phyloP scores from a whole-genome alignment of 2,888 invertebrate species.

The Homarus gammarus region DNA sequence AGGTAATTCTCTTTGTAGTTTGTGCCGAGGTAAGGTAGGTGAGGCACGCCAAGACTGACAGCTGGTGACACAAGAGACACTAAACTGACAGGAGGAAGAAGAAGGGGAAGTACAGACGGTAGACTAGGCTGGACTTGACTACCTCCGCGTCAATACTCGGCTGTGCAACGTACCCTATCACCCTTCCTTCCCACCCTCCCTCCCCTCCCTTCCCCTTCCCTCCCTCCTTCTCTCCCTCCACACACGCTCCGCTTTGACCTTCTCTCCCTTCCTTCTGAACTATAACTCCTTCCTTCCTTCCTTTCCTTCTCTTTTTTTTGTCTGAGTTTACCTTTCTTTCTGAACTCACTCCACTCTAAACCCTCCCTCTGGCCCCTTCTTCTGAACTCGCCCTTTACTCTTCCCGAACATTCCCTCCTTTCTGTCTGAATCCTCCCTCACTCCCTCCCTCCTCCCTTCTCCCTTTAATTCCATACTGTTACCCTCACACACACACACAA shows the following conservation, averaged over 20 bases:
- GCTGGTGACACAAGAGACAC: too few species aligned
- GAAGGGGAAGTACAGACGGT: too few species aligned
- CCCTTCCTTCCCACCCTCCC: slow-evolving; percentile 17
- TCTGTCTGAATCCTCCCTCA: not conserved
- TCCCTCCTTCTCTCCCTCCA: not conserved
- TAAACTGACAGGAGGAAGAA: too few species aligned
- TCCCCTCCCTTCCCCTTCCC: not conserved
- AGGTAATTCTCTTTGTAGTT: too few species aligned
- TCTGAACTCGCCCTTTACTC: not conserved
- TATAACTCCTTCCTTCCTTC: not conserved
- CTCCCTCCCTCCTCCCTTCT: too few species aligned
- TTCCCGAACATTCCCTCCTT: not conserved
- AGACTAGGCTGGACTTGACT: not conserved
- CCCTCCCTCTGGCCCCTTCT: not conserved
- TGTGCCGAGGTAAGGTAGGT: too few species aligned
- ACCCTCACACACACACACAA: too few species aligned
- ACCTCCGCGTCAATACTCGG: slow-evolving; percentile 35
- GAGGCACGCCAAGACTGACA: too few species aligned
- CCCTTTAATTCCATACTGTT: too few species aligned
- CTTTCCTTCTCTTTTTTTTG: too few species aligned
- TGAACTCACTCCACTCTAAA: too few species aligned
- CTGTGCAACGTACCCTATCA: slow-evolving; percentile 7
- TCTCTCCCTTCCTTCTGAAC: not conserved
- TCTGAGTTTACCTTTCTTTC: too few species aligned
- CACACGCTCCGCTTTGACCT: not conserved